Evolutionary conservation across 1,140 invertebrate species (phyloP).

Genomic region (Rhyzopertha dominica): DNA sequence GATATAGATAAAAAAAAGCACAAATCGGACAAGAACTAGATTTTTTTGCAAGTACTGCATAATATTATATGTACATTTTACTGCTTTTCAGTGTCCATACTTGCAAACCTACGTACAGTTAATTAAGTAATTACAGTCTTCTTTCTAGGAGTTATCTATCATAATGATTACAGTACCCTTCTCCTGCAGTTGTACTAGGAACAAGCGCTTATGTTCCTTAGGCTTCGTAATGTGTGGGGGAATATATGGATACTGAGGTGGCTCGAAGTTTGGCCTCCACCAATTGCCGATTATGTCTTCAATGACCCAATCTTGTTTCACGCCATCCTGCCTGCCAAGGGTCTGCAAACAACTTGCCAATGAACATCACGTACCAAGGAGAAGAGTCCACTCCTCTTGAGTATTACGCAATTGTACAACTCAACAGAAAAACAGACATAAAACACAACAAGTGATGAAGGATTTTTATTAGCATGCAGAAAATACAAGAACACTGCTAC

Average conservation of each 20-base stretch:
- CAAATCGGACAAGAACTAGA: too few relatives aligned
- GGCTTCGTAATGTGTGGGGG: slow-evolving; percentile 99
- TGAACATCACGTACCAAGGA: neutral
- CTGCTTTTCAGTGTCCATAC: too few relatives aligned
- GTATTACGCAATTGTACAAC: slow-evolving; percentile 17
- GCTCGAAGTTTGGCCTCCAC: slow-evolving; percentile 99
- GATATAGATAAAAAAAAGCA: too few relatives aligned
- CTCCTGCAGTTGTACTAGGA: slow-evolving; percentile 95
- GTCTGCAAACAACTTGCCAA: slow-evolving; percentile 61
- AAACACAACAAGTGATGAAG: neutral
- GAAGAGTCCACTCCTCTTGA: neutral
- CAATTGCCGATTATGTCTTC: slow-evolving; percentile 99
- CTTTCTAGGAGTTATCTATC: slow-evolving; percentile 16
- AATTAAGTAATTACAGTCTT: slow-evolving; percentile 27
- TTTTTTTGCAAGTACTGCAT: too few relatives aligned
- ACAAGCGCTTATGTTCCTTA: slow-evolving; percentile 98
- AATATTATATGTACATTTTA: too few relatives aligned
- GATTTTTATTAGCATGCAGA: too few relatives aligned
- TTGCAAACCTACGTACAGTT: too few relatives aligned
- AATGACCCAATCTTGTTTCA: slow-evolving; percentile 95
- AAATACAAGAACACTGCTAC: too few relatives aligned
- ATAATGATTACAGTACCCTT: slow-evolving; percentile 78
- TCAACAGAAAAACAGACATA: slow-evolving; percentile 21
- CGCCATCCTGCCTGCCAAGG: slow-evolving; percentile 92
- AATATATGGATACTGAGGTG: slow-evolving; percentile 98